Evolutionary conservation across 2,113 vertebrate species (phyloP).

Genomic region (Sylvietta virens): DNA sequence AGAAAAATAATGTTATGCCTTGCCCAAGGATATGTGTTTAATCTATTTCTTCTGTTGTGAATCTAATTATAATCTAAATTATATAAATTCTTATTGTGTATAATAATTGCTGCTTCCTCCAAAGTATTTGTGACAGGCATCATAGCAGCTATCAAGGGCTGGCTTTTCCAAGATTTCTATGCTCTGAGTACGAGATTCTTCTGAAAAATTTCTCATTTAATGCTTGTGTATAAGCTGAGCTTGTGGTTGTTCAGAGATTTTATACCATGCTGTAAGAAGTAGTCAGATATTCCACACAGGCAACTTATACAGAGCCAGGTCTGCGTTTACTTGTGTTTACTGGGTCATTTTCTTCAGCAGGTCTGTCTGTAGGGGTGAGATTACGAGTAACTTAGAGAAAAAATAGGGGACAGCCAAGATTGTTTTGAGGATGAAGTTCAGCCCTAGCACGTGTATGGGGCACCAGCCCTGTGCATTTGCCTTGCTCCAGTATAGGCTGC

Average conservation of each 20-base stretch:
- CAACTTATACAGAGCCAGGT: not conserved
- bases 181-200: not conserved
- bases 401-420: not conserved
- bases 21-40: not conserved
- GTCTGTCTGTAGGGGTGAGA: not conserved
- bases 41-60: not conserved
- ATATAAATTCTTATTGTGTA: not conserved
- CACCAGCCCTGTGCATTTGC: not conserved
- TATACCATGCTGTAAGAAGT: not conserved
- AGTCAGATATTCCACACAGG: not conserved
- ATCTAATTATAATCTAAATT: not conserved
- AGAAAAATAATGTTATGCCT: not conserved
- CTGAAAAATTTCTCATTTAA: not conserved
- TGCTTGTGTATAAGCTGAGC: not conserved
- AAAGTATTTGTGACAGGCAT: not conserved
- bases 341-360: not conserved
- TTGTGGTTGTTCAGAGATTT: not conserved
- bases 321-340: not conserved
- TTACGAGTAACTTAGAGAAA: not conserved
- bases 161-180: not conserved
- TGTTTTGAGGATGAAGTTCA: not conserved
- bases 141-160: not conserved
- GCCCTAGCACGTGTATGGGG: not conserved
- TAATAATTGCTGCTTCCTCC: not conserved
- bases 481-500: not conserved